Evolutionary conservation across 2,797 vertebrate genomes (phyloP).

Genomic region (Pelochelys cantorii): DNA sequence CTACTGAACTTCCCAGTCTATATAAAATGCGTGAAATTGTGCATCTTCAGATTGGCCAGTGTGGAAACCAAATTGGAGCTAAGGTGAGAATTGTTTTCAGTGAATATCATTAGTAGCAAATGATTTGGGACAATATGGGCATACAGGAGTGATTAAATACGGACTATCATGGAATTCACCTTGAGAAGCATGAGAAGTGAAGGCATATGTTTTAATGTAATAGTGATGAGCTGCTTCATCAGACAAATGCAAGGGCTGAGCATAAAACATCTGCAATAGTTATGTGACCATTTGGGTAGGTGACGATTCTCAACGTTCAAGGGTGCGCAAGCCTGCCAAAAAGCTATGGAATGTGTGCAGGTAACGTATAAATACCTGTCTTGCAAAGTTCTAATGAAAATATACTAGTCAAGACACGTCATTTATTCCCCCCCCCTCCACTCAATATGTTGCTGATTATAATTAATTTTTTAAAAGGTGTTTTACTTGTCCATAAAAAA

Average conservation of each 20-base stretch:
- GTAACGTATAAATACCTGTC: not conserved
- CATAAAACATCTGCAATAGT: not conserved
- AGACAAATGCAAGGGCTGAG: not conserved
- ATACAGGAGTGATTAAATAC: fast-evolving
- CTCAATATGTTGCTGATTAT: not conserved
- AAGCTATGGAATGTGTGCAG: not conserved
- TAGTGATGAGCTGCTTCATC: not conserved
- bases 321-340: not conserved
- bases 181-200: fast-evolving
- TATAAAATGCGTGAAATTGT: constrained; percentile 96
- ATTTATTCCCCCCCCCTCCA: not conserved
- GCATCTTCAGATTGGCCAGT: constrained; percentile 97
- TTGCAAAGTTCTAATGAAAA: not conserved
- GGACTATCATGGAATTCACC: not conserved
- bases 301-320: not conserved
- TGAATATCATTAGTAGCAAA: fast-evolving
- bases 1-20: not conserved
- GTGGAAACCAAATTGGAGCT: constrained; percentile 96
- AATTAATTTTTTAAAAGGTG: not conserved
- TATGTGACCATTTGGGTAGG: fast-evolving
- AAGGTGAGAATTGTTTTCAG: constrained; percentile 85
- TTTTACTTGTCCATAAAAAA: not conserved
- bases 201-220: not conserved
- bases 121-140: not conserved
- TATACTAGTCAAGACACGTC: not conserved